Evolutionary conservation across 2,888 invertebrate species (phyloP), one percentile per base, ranked within the genome.

Genomic region (Cataglyphis rosenhaueri): DNA sequence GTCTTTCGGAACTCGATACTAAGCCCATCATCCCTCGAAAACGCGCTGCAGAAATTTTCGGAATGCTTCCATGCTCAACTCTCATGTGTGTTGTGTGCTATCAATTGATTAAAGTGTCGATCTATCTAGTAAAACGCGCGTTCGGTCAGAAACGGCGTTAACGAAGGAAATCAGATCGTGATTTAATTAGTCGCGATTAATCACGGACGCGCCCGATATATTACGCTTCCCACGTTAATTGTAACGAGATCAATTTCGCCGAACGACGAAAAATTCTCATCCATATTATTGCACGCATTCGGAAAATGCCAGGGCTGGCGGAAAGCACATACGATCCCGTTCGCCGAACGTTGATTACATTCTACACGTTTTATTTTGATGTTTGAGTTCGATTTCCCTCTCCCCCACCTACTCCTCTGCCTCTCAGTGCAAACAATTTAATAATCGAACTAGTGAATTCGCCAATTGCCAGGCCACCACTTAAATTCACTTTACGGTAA

Each of bases 131-230:
- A 32, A 32, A 71, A 79, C 44, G 78, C 76, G 25, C 71, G 55
- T 70, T 76, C 52, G 66, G 38, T 18, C 8, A 32, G 57, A 59
- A 82, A 68, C 55, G 44, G 62, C 73, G 59, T 86, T 88, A 86
- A 88, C 79, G 86, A 86, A 87, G 84, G 87, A 88, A 86, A 88
- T 86, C 86, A 82, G 81, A 66, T 59, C 74, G 55, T 85, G 81
- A 87, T 89, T 89, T 76, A 48, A 89, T 89, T 86, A 86, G 68
- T 81, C 83, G 82, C 89, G 87, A 89, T 89, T 76, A 76, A 55
- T 76, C 87, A 87, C 85, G 81, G 81, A 81, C 78, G 55, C 66
- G 68, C 38, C 66, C 76, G 66, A 79, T 81, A 52, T 52, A 55
- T 81, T 82, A 74, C 82, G 82, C 79, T 83, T 82, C 82, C 65